A percentile compares a stretch with the other conserved stretches of the same genome.
Conservation (phyloP, 23 tunicate genomes). For the Aplidium turbinatum region DNA sequence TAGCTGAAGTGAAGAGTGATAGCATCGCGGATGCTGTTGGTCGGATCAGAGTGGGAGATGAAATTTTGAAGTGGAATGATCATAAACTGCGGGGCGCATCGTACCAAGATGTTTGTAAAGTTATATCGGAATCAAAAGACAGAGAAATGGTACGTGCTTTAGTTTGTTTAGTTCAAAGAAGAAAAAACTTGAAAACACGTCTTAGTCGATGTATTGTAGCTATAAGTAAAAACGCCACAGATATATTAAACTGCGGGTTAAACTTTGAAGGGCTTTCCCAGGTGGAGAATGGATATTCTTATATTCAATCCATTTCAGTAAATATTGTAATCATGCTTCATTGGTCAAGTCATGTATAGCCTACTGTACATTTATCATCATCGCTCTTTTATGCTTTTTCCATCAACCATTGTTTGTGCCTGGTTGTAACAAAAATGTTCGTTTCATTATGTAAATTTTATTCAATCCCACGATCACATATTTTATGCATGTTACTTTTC, state of each 20-base stretch:
- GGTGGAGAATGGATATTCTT: too few relatives aligned
- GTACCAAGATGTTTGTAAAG: constrained; percentile 72
- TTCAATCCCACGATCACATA: not conserved
- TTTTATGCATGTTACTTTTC: not conserved
- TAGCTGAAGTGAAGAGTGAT: constrained; percentile 73
- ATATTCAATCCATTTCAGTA: too few relatives aligned
- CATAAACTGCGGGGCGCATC: constrained; percentile 74
- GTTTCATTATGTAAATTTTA: not conserved
- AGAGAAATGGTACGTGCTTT: constrained; percentile 56
- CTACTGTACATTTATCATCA: too few relatives aligned
- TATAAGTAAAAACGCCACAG: too few relatives aligned
- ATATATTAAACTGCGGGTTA: too few relatives aligned
- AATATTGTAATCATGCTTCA: too few relatives aligned
- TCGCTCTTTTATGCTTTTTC: too few relatives aligned
- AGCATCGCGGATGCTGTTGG: constrained; percentile 87
- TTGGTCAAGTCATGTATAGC: too few relatives aligned
- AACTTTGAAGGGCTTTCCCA: too few relatives aligned
- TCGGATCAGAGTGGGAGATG: constrained; percentile 81
- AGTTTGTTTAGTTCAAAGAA: too few relatives aligned
- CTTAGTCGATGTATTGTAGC: too few relatives aligned
- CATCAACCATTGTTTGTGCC: not conserved
- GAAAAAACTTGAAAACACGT: too few relatives aligned
- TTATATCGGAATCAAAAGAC: constrained; percentile 55
- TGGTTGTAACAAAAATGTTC: not conserved
- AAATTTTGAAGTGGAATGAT: constrained; percentile 82